phyloP scores from a whole-genome alignment of 2,113 vertebrate species.

The Perca fluviatilis region DNA sequence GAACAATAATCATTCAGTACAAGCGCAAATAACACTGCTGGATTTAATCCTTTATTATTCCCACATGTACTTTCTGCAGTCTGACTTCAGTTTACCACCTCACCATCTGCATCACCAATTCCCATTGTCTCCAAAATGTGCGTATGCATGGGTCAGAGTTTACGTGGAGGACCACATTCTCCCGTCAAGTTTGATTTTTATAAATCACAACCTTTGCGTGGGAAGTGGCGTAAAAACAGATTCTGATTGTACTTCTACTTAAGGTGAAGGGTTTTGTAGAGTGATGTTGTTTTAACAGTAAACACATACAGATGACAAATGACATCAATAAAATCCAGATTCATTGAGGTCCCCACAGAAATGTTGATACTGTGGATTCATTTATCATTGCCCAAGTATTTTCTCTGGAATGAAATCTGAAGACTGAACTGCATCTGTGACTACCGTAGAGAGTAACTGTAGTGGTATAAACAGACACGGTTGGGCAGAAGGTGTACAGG shows the following conservation, averaged over 20 bases:
- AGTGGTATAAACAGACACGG: background rate
- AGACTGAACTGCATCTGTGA: slow-evolving; percentile 1
- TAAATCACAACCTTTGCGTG: too few relatives aligned
- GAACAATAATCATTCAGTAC: too few relatives aligned
- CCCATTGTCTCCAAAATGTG: too few relatives aligned
- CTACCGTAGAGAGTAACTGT: background rate
- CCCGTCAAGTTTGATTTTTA: too few relatives aligned
- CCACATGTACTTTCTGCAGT: too few relatives aligned
- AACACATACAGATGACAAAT: slow-evolving; percentile 1
- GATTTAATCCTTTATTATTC: too few relatives aligned
- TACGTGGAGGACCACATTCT: too few relatives aligned
- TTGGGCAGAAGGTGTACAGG: background rate
- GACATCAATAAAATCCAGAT: slow-evolving; percentile 7
- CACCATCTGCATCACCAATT: too few relatives aligned
- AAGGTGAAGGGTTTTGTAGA: background rate
- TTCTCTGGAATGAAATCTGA: slow-evolving; percentile 1
- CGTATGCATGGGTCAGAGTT: too few relatives aligned
- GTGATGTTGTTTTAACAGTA: background rate
- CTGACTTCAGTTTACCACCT: too few relatives aligned
- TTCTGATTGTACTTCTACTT: background rate
- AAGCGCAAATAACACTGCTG: too few relatives aligned
- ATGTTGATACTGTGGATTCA: slow-evolving; percentile 3
- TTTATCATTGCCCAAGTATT: slow-evolving; percentile 14
- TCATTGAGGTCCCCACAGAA: background rate
- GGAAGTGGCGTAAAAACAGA: background rate